Percentiles rank a stretch among this genome's conserved stretches.
Evolutionary conservation across 2,113 vertebrate species (phyloP).

Genomic region (Dicrurus megarhynchus): DNA sequence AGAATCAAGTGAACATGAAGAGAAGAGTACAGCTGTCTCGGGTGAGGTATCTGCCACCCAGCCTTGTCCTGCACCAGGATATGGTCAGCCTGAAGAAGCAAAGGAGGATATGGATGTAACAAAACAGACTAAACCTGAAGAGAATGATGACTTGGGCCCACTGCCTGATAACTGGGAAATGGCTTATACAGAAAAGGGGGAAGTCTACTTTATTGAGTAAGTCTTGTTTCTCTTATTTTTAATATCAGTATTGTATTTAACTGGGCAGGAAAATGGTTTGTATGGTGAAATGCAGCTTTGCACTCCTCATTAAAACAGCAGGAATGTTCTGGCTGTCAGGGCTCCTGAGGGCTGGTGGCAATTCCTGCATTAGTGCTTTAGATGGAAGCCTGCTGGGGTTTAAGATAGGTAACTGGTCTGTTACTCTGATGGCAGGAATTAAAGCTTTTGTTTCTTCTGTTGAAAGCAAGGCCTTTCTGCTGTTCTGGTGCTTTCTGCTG

Average conservation of each 20-base stretch:
- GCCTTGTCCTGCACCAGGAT: slow-evolving; percentile 81
- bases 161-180: slow-evolving; percentile 99
- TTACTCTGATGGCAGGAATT: not conserved
- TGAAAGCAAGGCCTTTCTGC: not conserved
- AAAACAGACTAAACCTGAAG: slow-evolving; percentile 82
- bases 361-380: not conserved
- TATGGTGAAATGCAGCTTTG: not conserved
- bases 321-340: not conserved
- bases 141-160: slow-evolving; percentile 87
- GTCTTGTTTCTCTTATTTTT: slow-evolving; percentile 60
- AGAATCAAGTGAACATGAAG: slow-evolving; percentile 97
- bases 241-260: not conserved
- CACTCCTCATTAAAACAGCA: not conserved
- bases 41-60: slow-evolving; percentile 79
- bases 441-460: not conserved
- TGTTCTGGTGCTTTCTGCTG: not conserved
- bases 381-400: not conserved
- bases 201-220: slow-evolving; percentile 99
- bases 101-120: slow-evolving; percentile 83
- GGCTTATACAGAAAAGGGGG: slow-evolving; percentile 98
- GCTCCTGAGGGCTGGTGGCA: not conserved
- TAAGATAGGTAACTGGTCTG: not conserved
- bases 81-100: slow-evolving; percentile 78
- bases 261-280: not conserved
- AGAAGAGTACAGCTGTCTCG: slow-evolving; percentile 86